Conservation (phyloP, 2,888 invertebrate species). For the Cephus spinipes region DNA sequence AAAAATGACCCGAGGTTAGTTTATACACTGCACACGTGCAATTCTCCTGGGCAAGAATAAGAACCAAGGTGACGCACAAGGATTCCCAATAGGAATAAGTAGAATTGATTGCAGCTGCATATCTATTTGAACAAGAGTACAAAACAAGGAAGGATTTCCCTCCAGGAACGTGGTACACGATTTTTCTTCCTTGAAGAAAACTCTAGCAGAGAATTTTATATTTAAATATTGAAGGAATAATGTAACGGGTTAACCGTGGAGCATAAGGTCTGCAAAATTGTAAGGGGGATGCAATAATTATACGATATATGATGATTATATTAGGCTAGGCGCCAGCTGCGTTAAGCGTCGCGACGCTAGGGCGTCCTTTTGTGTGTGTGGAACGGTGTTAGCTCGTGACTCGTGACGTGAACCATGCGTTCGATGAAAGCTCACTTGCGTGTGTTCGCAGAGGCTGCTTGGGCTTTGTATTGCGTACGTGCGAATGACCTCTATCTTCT, state of each 20-base stretch:
- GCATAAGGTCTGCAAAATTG: neutral
- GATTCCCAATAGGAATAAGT: neutral
- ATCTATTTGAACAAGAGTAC: neutral
- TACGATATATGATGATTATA: conserved; percentile 1
- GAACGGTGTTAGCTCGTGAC: neutral
- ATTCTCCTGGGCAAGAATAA: neutral
- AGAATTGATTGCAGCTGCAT: neutral
- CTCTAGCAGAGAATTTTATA: neutral
- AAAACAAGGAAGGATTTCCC: neutral
- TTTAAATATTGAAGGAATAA: neutral
- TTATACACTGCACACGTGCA: neutral
- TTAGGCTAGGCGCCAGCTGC: conserved; percentile 2
- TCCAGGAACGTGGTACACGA: neutral
- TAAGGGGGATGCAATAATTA: conserved; percentile 1
- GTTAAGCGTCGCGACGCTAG: conserved; percentile 5
- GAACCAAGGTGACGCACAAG: neutral
- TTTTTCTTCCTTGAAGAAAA: neutral
- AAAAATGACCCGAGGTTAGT: neutral
- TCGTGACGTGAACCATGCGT: neutral
- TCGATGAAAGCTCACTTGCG: neutral
- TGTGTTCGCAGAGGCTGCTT: neutral
- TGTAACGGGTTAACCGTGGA: neutral
- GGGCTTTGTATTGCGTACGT: neutral
- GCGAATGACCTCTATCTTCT: neutral
- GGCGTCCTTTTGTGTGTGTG: neutral